A percentile compares a stretch with the other conserved stretches of the same genome.
These are phyloP conservation scores for Armadillidium nasatum DNA, from an alignment of 1,140 invertebrate species.

Conservation along the genomic window DNA sequence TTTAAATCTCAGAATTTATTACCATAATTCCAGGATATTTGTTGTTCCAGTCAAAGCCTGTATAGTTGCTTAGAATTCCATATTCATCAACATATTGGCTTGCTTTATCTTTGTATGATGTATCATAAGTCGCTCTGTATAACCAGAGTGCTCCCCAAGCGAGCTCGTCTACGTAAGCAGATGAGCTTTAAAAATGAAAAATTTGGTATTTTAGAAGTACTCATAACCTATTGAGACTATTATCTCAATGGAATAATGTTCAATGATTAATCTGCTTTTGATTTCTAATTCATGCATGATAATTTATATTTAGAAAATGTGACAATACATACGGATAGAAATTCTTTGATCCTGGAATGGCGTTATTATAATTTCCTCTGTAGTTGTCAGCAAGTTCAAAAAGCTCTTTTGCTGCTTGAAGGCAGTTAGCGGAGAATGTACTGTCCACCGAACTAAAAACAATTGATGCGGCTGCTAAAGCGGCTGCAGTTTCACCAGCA, in stretches of 20 bases:
- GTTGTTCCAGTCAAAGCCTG: constrained; percentile 29
- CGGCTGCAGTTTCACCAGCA: constrained; percentile 21
- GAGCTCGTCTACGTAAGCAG: constrained; percentile 34
- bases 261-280: too few relatives aligned
- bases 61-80: constrained; percentile 45
- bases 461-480: constrained; percentile 14
- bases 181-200: constrained; percentile 28
- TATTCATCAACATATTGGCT: constrained; percentile 54
- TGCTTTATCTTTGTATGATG: constrained; percentile 48
- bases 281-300: too few relatives aligned
- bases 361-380: constrained; percentile 49
- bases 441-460: constrained; percentile 42
- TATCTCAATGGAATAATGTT: too few relatives aligned
- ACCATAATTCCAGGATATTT: constrained; percentile 22
- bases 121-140: constrained; percentile 49
- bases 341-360: constrained; percentile 48
- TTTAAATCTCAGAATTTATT: neutral
- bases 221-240: too few relatives aligned
- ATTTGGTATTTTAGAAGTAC: too few relatives aligned
- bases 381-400: constrained; percentile 51
- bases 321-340: too few relatives aligned
- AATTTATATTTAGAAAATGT: too few relatives aligned
- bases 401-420: constrained; percentile 49
- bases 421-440: constrained; percentile 45
- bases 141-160: constrained; percentile 34